These are phyloP conservation scores for Dione juno DNA, from an alignment of 2,888 invertebrate species.

Conservation along the genomic window DNA sequence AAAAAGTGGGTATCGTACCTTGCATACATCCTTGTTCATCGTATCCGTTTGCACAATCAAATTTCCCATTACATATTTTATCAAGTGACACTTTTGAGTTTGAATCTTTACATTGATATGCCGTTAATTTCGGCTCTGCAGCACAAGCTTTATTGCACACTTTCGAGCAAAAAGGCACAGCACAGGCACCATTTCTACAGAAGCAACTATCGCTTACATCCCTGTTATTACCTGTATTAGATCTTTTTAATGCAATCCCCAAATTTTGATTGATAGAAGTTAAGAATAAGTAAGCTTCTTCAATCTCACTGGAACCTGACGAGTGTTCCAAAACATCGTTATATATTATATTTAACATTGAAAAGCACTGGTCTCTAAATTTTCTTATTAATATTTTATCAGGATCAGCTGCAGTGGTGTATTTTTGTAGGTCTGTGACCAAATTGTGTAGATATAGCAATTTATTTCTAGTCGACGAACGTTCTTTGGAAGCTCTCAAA, in stretches of 20 bases:
- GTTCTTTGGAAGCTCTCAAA: constrained; percentile 53
- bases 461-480: constrained; percentile 48
- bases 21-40: constrained; percentile 65
- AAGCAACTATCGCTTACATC: constrained; percentile 57
- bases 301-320: constrained; percentile 48
- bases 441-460: constrained; percentile 51
- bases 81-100: constrained; percentile 55
- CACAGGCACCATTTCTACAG: constrained; percentile 60
- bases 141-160: constrained; percentile 60
- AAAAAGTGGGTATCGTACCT: constrained; percentile 53
- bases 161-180: constrained; percentile 56
- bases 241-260: constrained; percentile 60
- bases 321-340: constrained; percentile 50
- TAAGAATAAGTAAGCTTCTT: constrained; percentile 57
- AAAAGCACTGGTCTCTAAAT: constrained; percentile 58
- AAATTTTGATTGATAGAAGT: constrained; percentile 58
- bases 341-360: constrained; percentile 55
- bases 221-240: constrained; percentile 64
- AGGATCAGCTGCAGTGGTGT: constrained; percentile 47
- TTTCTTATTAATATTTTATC: constrained; percentile 50
- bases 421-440: constrained; percentile 55
- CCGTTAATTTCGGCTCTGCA: constrained; percentile 57
- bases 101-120: constrained; percentile 55
- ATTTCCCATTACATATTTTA: constrained; percentile 61
- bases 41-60: constrained; percentile 61